These are phyloP conservation scores for Rhodeus uyekii DNA, from an alignment of 2,797 vertebrate genomes.

Conservation along the genomic window DNA sequence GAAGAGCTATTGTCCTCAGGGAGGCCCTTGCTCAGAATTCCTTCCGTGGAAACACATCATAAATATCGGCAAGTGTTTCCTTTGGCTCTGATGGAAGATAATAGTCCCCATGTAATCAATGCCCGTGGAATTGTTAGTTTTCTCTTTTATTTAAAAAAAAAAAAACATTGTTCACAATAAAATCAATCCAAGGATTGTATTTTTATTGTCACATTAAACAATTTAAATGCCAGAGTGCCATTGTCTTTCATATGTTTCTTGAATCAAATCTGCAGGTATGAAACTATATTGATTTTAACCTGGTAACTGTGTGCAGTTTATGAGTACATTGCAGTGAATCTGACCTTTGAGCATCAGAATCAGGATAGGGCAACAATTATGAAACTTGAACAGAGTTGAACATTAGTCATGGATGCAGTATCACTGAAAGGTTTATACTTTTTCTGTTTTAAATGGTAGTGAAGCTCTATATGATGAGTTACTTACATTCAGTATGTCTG, in stretches of 20 bases:
- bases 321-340: not conserved
- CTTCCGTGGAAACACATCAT: constrained; percentile 58
- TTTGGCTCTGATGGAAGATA: constrained; percentile 54
- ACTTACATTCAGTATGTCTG: not conserved
- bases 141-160: constrained; percentile 15
- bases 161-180: constrained; percentile 10
- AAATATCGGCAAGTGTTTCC: constrained; percentile 56
- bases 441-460: not conserved
- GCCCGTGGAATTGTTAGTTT: constrained; percentile 33
- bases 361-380: not conserved
- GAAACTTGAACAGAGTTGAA: not conserved
- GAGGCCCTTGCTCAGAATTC: constrained; percentile 48
- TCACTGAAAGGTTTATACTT: not conserved
- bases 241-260: not conserved
- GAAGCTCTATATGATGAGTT: not conserved
- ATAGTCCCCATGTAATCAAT: constrained; percentile 50
- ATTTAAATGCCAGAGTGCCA: not conserved
- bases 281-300: not conserved
- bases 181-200: too few species aligned
- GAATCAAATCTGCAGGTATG: not conserved
- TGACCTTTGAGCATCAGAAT: not conserved
- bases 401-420: not conserved
- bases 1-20: constrained; percentile 51
- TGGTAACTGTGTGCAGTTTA: not conserved
- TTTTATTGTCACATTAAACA: not conserved